Evolutionary conservation across 2,797 vertebrate species (phyloP).

Genomic region (Mormyrops attenuatus): DNA sequence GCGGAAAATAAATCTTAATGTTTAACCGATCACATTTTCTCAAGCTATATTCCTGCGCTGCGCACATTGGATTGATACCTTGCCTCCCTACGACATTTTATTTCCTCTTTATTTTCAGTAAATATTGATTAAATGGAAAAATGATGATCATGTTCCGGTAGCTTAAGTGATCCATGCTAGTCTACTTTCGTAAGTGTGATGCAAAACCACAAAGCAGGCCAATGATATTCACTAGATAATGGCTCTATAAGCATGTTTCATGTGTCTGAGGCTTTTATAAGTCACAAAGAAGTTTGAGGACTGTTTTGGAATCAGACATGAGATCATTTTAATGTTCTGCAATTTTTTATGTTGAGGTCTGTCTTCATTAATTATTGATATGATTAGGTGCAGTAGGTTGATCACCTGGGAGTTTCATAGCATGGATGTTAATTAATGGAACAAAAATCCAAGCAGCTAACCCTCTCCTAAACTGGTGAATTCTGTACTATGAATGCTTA

Average conservation of each 20-base stretch:
- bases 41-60: slow-evolving; percentile 18
- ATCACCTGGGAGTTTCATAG: slow-evolving; percentile 52
- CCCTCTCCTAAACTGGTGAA: slow-evolving; percentile 42
- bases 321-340: slow-evolving; percentile 7
- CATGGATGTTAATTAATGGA: slow-evolving; percentile 61
- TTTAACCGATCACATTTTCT: slow-evolving; percentile 59
- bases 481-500: slow-evolving; percentile 28
- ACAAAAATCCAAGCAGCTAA: slow-evolving; percentile 54
- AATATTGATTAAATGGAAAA: slow-evolving; percentile 4
- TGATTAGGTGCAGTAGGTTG: slow-evolving; percentile 59
- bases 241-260: background rate
- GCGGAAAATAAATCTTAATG: slow-evolving; percentile 61
- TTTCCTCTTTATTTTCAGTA: background rate
- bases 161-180: background rate
- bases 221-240: background rate
- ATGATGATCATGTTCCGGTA: background rate
- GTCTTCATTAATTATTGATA: slow-evolving; percentile 55
- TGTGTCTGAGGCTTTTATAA: background rate
- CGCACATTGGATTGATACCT: slow-evolving; percentile 7
- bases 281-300: background rate
- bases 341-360: background rate
- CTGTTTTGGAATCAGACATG: background rate
- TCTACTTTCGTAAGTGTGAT: slow-evolving; percentile 14
- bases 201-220: background rate
- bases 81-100: background rate